Conservation (phyloP, 1,140 invertebrate genomes). For the Drosophila teissieri region DNA sequence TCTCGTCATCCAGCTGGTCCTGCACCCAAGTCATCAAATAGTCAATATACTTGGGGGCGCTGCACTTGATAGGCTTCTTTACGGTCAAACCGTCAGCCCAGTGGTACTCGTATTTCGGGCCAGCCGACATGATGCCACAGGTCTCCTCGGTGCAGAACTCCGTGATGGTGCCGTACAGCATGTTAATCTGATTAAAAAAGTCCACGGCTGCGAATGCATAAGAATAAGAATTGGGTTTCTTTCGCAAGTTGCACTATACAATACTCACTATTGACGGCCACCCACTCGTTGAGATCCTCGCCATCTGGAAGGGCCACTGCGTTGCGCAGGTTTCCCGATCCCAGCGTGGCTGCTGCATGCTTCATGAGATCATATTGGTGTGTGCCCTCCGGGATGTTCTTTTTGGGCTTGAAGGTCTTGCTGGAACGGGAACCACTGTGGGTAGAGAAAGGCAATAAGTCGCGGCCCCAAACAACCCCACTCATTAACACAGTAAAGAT, state of each 20-base stretch:
- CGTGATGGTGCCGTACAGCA: conserved; percentile 99
- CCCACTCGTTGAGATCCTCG: conserved; percentile 99
- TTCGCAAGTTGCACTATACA: too few species aligned
- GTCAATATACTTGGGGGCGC: conserved; percentile 99
- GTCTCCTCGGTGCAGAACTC: conserved; percentile 99
- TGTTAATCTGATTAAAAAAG: conserved; percentile 99
- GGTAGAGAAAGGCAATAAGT: conserved; percentile 29
- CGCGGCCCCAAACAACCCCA: conserved; percentile 34
- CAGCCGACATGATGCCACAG: conserved; percentile 98
- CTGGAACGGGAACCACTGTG: conserved; percentile 89
- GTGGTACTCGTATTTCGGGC: conserved; percentile 99
- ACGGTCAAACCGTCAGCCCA: conserved; percentile 99
- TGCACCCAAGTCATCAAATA: conserved; percentile 99
- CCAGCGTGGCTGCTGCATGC: conserved; percentile 98
- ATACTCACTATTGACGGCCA: conserved; percentile 98
- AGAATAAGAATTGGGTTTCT: background rate
- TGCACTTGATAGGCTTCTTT: conserved; percentile 99
- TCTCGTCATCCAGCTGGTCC: conserved; percentile 99
- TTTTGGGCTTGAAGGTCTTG: conserved; percentile 99
- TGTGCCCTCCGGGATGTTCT: conserved; percentile 99
- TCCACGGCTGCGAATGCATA: conserved; percentile 90
- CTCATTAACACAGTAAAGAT: background rate
- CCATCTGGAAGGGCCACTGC: conserved; percentile 99
- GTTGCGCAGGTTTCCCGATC: conserved; percentile 97
- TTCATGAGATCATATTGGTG: conserved; percentile 99